These are phyloP conservation scores for Ectropis grisescens DNA, from an alignment of 1,140 invertebrate genomes.

Conservation along the genomic window DNA sequence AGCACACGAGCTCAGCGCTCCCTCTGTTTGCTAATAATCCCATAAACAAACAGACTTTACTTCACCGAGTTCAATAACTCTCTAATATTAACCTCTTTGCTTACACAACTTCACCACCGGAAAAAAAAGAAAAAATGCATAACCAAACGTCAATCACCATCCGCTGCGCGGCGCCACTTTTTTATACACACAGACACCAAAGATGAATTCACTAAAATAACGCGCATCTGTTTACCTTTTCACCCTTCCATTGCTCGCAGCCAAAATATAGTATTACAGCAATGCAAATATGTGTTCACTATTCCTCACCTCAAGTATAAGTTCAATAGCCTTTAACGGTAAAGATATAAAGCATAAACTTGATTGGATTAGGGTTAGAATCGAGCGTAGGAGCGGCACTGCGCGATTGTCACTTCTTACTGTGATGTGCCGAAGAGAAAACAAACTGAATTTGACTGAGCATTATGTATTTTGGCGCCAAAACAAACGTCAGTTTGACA, in stretches of 20 bases:
- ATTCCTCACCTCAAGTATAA: slow-evolving; percentile 13
- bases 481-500: slow-evolving; percentile 63
- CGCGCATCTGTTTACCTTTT: slow-evolving; percentile 59
- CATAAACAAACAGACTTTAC: too few relatives aligned
- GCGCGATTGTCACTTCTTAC: slow-evolving; percentile 36
- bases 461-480: slow-evolving; percentile 68
- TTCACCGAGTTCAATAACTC: too few relatives aligned
- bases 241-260: slow-evolving; percentile 59
- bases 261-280: slow-evolving; percentile 65
- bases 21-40: too few relatives aligned
- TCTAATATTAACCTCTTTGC: too few relatives aligned
- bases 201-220: slow-evolving; percentile 65
- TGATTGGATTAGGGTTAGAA: slow-evolving; percentile 20
- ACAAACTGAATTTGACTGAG: slow-evolving; percentile 29
- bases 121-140: slow-evolving; percentile 30
- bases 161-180: slow-evolving; percentile 49
- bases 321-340: slow-evolving; percentile 6
- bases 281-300: slow-evolving; percentile 24
- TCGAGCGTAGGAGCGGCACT: slow-evolving; percentile 23
- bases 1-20: too few relatives aligned
- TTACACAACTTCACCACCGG: too few relatives aligned
- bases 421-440: slow-evolving; percentile 61
- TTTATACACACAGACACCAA: slow-evolving; percentile 43
- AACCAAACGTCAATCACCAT: slow-evolving; percentile 46
- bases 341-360: slow-evolving; percentile 8